Conservation (phyloP, 92 coral and sea anemone species). For the Metridium senile region DNA sequence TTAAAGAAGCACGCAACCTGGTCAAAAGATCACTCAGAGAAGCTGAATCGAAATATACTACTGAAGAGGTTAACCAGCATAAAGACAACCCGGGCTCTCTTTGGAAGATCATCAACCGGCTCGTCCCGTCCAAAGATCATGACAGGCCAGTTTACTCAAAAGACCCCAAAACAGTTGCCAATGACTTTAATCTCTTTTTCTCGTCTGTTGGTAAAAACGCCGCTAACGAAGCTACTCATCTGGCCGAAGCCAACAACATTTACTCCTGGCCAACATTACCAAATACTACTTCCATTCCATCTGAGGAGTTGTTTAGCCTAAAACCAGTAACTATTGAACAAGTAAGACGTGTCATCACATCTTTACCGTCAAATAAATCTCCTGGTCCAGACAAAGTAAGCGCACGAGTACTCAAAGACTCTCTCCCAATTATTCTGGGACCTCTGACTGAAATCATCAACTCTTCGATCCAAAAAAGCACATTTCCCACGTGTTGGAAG, state of each 20-base stretch:
- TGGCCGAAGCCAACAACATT: too few species aligned
- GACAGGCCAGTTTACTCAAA: too few species aligned
- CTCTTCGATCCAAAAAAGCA: too few species aligned
- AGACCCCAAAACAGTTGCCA: too few species aligned
- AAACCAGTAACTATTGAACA: too few species aligned
- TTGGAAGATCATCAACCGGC: too few species aligned
- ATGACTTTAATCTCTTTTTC: too few species aligned
- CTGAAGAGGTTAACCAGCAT: neutral
- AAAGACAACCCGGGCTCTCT: too few species aligned
- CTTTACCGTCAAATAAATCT: slow-evolving; percentile 46
- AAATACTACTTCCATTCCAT: neutral
- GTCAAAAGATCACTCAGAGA: slow-evolving; percentile 4
- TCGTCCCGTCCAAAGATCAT: too few species aligned
- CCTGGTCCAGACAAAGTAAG: too few species aligned
- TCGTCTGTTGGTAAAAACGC: too few species aligned
- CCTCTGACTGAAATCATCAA: slow-evolving; percentile 47
- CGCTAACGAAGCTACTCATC: slow-evolving; percentile 5
- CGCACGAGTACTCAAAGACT: slow-evolving; percentile 48
- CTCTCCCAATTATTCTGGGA: slow-evolving; percentile 45
- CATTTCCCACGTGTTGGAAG: slow-evolving; percentile 50
- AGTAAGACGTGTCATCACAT: slow-evolving; percentile 23
- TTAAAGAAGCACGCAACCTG: slow-evolving; percentile 3
- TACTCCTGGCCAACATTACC: neutral
- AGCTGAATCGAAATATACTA: slow-evolving; percentile 12
- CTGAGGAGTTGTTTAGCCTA: neutral